Evolutionary conservation across 2,888 invertebrate genomes (phyloP).

Genomic region (Parnassius glacialis): DNA sequence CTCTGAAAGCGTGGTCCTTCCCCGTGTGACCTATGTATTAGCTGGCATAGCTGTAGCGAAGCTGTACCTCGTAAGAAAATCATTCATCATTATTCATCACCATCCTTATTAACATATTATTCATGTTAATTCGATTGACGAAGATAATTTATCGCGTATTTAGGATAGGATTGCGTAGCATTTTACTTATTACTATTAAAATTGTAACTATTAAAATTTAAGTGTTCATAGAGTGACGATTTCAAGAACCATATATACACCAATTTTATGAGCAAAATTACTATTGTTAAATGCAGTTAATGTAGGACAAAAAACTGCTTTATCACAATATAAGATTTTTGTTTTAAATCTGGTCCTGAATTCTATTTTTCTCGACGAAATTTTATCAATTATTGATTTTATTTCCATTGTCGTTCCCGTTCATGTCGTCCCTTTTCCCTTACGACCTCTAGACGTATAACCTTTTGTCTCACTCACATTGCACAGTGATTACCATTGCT

Average conservation of each 20-base stretch:
- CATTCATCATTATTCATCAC: neutral
- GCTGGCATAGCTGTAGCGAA: too few relatives aligned
- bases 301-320: too few relatives aligned
- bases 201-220: too few relatives aligned
- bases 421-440: constrained; percentile 38
- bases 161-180: constrained; percentile 11
- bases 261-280: too few relatives aligned
- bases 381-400: constrained; percentile 4
- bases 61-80: too few relatives aligned
- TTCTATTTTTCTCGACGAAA: neutral
- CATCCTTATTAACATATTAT: constrained; percentile 4
- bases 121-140: constrained; percentile 12
- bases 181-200: neutral
- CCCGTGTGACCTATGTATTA: too few relatives aligned
- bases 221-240: too few relatives aligned
- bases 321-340: too few relatives aligned
- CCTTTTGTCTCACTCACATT: constrained; percentile 44
- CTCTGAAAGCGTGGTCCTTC: too few relatives aligned
- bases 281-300: too few relatives aligned
- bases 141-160: constrained; percentile 7
- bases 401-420: constrained; percentile 24
- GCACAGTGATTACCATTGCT: constrained; percentile 35
- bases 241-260: too few relatives aligned
- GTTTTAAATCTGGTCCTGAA: too few relatives aligned
- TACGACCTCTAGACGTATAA: constrained; percentile 69